phyloP scores from a whole-genome alignment of 2,797 vertebrate species.

The Sebastes minor region DNA sequence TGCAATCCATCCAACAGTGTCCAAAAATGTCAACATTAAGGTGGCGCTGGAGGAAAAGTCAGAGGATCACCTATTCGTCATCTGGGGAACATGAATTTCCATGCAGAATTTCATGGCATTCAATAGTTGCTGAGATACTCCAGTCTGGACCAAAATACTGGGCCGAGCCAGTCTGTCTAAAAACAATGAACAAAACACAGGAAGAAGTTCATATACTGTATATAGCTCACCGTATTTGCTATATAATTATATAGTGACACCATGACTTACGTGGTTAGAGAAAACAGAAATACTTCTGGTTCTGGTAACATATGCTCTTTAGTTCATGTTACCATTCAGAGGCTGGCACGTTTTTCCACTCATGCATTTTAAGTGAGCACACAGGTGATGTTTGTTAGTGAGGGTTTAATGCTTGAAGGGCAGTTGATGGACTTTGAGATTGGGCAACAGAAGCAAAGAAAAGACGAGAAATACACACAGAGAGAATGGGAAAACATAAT shows the following conservation, averaged over 20 bases:
- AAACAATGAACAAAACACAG: background rate
- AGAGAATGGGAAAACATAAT: background rate
- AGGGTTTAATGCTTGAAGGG: background rate
- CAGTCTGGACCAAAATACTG: background rate
- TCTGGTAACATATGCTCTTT: background rate
- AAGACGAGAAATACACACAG: background rate
- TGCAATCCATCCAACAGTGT: background rate
- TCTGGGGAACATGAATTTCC: background rate
- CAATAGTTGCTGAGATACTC: background rate
- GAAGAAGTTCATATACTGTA: background rate
- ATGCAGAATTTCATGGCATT: background rate
- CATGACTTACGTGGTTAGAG: background rate
- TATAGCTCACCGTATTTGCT: slow-evolving; percentile 4
- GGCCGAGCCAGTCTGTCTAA: background rate
- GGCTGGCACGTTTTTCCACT: background rate
- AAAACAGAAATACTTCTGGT: background rate
- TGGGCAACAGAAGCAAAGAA: background rate
- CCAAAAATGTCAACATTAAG: background rate
- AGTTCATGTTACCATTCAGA: background rate
- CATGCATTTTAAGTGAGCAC: background rate
- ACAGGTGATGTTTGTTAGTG: background rate
- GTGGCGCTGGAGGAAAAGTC: background rate
- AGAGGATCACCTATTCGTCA: background rate
- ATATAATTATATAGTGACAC: slow-evolving; percentile 18
- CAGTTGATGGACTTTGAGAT: background rate